Percentiles rank a stretch among this genome's conserved stretches.
Evolutionary conservation across 2,797 vertebrate genomes (phyloP).

Genomic region (Lemur catta): DNA sequence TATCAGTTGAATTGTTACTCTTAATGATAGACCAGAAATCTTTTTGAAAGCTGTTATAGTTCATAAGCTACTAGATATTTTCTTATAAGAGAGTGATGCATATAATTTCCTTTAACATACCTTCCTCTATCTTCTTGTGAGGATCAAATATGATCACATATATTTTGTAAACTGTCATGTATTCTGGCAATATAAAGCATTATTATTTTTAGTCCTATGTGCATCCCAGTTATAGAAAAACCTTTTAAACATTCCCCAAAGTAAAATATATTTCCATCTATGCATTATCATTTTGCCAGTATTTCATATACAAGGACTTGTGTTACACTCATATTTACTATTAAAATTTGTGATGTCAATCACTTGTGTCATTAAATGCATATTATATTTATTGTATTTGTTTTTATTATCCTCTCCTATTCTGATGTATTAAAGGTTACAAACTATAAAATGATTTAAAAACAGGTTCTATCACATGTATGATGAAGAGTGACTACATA

Average conservation of each 20-base stretch:
- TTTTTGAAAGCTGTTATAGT: conserved; percentile 1
- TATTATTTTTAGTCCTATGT: not conserved
- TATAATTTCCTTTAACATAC: not conserved
- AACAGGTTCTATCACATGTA: not conserved
- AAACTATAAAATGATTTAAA: conserved; percentile 9
- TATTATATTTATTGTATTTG: not conserved
- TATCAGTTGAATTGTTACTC: not conserved
- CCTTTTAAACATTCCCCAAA: not conserved
- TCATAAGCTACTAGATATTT: not conserved
- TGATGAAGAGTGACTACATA: not conserved
- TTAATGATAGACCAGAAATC: conserved; percentile 23
- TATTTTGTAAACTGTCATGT: conserved; percentile 33
- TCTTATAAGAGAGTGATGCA: not conserved
- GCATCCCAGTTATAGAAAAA: conserved; percentile 36
- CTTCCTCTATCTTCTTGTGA: not conserved
- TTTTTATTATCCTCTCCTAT: not conserved
- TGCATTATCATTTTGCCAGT: not conserved
- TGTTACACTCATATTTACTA: not conserved
- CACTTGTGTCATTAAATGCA: not conserved
- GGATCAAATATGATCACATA: not conserved
- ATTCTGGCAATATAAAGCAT: not conserved
- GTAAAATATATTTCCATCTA: conserved; percentile 4
- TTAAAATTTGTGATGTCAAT: not conserved
- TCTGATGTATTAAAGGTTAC: not conserved
- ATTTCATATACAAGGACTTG: not conserved